Evolutionary conservation across 2,797 vertebrate genomes (phyloP).

Genomic region (Amblyraja radiata): DNA sequence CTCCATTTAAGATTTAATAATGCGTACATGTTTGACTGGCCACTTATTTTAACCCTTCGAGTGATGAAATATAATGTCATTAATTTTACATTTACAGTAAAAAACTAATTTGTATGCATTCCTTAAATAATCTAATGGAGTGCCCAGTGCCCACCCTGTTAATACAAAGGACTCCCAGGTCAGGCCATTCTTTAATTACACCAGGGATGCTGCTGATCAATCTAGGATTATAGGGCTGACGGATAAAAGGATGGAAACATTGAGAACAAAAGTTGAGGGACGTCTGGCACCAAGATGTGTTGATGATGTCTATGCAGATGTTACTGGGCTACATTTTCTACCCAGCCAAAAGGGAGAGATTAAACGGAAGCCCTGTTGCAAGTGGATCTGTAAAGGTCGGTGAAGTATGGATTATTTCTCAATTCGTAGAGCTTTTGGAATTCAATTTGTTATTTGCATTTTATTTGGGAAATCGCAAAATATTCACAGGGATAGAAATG

Average conservation of each 20-base stretch:
- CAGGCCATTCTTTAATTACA: neutral
- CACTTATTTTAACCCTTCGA: slow-evolving; percentile 25
- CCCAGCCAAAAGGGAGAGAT: neutral
- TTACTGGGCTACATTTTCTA: neutral
- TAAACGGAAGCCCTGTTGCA: neutral
- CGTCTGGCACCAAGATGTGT: neutral
- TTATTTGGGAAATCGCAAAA: neutral
- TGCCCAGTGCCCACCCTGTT: neutral
- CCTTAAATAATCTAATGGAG: neutral
- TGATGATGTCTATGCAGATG: neutral
- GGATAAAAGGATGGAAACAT: neutral
- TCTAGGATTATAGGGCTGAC: neutral
- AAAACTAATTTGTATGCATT: neutral
- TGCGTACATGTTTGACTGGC: neutral
- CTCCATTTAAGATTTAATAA: slow-evolving; percentile 13
- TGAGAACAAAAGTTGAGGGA: neutral
- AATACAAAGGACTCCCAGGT: neutral
- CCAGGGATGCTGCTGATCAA: neutral
- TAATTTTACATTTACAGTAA: neutral
- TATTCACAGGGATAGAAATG: neutral
- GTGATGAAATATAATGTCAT: neutral
- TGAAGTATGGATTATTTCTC: neutral
- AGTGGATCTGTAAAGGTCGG: neutral
- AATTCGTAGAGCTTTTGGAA: neutral
- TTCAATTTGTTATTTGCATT: neutral